Evolutionary conservation across 1,140 invertebrate genomes (phyloP).

Genomic region (Onthophagus taurus): DNA sequence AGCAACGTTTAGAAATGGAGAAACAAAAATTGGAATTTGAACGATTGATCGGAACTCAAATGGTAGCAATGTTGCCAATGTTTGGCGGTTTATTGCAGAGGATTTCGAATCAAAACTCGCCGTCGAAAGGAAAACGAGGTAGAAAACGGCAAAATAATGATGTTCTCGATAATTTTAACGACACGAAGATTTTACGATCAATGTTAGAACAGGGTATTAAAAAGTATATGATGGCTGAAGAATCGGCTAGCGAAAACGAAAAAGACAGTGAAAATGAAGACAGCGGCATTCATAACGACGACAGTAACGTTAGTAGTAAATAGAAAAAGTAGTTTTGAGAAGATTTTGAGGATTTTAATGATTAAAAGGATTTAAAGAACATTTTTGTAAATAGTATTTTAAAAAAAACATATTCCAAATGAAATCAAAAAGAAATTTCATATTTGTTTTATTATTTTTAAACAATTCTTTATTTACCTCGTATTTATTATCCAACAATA

Average conservation of each 20-base stretch:
- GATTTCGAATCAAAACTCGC: constrained; percentile 13
- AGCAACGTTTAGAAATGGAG: constrained; percentile 41
- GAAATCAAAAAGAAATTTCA: no score
- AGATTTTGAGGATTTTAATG: no score
- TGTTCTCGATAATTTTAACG: constrained; percentile 25
- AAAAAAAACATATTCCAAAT: no score
- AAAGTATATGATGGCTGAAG: constrained; percentile 27
- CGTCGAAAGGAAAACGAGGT: background rate
- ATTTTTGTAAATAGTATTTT: no score
- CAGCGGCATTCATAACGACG: constrained; percentile 10
- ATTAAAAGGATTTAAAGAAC: no score
- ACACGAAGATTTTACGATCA: constrained; percentile 31
- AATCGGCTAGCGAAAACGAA: constrained; percentile 17
- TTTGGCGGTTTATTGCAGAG: constrained; percentile 31
- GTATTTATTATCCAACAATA: no score
- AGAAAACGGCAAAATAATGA: constrained; percentile 8
- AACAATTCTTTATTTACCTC: no score
- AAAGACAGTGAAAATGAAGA: constrained; percentile 22
- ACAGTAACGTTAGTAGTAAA: constrained; percentile 14
- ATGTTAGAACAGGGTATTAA: constrained; percentile 30
- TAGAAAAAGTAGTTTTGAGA: no score
- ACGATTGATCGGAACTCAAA: constrained; percentile 35
- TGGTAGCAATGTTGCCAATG: constrained; percentile 33
- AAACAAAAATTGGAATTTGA: constrained; percentile 44
- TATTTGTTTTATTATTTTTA: no score